Evolutionary conservation across 1,140 invertebrate species (phyloP), one percentile per base, ranked within the genome.

Genomic region (Condylostylus longicornis): DNA sequence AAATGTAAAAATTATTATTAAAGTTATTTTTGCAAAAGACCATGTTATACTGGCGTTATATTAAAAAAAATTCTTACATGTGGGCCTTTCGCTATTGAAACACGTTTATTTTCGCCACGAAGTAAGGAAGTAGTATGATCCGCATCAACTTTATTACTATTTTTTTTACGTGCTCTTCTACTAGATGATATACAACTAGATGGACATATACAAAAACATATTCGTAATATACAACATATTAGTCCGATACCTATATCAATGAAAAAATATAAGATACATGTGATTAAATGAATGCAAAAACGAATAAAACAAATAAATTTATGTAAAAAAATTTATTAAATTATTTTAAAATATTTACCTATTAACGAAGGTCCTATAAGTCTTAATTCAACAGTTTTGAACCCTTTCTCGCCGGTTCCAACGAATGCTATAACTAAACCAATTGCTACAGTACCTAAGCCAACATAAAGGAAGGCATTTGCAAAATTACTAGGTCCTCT

Each of bases 391-490:
- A 79, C 70, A 33, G 82, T 86, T 61, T 84, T 80, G 69, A 88
- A 88, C 47, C 82, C 82, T 63, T 85, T 84, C 61, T 88, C 84
- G 42, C 84, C 83, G 33, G 82, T 83, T 43, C 84, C 84, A 18
- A 88, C 82, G 64, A 87, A 86, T 44, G 82, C 83, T 41, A 87
- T 83, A 42, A 87, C 77, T 37, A 84, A 70, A 13, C 83, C 84
- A 29, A 87, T 67, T 5, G 82, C 79, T 18, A 82, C 74, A 8
- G 78, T 82, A 28, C 78, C 80, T 22, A 88, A 67, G n/a, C 83
- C 83, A 10, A 84, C 78, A 58, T 87, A 87, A 6, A 88, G 69
- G 33, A 87, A 72, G 18, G 76, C 75, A 50, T 80, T 80, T 37
- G 76, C 76, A 22, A 75, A 76, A 25, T 73, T 74, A 49, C 71